Conservation (phyloP, 2,113 vertebrate genomes). For the Macrotus californicus region DNA sequence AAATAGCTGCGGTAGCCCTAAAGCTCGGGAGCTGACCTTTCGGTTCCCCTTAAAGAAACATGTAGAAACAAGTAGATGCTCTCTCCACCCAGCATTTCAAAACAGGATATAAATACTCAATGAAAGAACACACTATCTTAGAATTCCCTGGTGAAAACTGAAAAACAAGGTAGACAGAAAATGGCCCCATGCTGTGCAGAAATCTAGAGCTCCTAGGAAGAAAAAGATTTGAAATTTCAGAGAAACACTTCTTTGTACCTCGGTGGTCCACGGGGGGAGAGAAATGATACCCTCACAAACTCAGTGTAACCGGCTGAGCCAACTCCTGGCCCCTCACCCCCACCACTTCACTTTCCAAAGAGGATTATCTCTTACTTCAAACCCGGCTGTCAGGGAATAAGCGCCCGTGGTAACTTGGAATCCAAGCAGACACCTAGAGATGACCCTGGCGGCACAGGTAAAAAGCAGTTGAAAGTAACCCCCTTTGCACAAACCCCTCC, state of each 20-base stretch:
- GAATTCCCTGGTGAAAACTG: conserved; percentile 55
- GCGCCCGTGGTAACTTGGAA: background rate
- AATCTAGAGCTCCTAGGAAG: background rate
- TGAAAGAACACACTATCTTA: conserved; percentile 36
- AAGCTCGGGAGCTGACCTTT: conserved; percentile 32
- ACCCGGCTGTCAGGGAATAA: background rate
- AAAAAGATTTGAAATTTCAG: background rate
- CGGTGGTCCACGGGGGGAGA: background rate
- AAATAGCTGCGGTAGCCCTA: conserved; percentile 29
- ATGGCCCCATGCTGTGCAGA: background rate
- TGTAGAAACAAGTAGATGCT: conserved; percentile 45
- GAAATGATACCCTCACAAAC: background rate
- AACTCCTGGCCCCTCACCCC: background rate
- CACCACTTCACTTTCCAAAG: background rate
- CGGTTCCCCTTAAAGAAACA: conserved; percentile 45
- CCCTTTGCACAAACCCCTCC: background rate
- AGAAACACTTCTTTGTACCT: background rate
- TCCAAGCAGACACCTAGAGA: background rate
- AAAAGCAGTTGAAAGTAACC: background rate
- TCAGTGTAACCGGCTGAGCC: background rate
- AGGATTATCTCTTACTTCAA: conserved; percentile 15
- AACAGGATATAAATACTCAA: conserved; percentile 63
- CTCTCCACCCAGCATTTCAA: conserved; percentile 41
- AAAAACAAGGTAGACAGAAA: conserved; percentile 60
- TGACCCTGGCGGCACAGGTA: background rate